Base-by-base conservation (phyloP, 2,888 invertebrate species). In the Chalcis sispes region DNA sequence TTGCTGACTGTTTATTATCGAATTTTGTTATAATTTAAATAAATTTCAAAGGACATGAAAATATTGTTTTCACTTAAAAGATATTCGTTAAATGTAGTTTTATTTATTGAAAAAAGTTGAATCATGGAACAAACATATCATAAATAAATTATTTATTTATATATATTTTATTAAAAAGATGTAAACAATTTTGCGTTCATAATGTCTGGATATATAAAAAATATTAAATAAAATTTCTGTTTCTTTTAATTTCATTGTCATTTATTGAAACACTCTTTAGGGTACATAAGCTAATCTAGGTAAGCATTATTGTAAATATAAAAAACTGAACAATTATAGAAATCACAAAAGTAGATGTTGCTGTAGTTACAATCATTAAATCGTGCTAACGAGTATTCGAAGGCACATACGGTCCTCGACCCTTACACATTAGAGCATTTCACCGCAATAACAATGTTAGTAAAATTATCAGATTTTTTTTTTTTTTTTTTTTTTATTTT, bases 371-470 rank as follows among this genome's bases (percentile, higher is more conserved):
- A 82, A 83, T 84, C 82, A 74, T 77, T 72, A 76, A 78, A 78
- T 83, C 83, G 80, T 84, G 82, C 84, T 83, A 81, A 85, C 84
- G 83, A 83, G 82, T 79, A 82, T 81, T 83, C 81, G 86, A 88
- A 88, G 88, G 87, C 88, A 88, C 87, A 85, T 82, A 77, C 87
- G 88, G 83, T 88, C 88, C 88, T 88, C 88, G 86, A 87, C 88
- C 88, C 88, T 88, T 88, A 88, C 88, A 85, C 79, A n/a, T n/a
- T 78, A 59, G 61, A 86, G 84, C 81, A 82, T 83, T 86, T 88
- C 83, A 83, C 87, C 88, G 84, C 82, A 85, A 87, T 81, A 84
- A 87, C 86, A 58, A 36, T 64, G 42, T 61, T 54, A 69, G 58
- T 65, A 65, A 61, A 70, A 50, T 72, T 20, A 46, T 66, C 1